Evolutionary conservation across 2,888 invertebrate genomes (phyloP).

Genomic region (Ichneumon xanthorius): DNA sequence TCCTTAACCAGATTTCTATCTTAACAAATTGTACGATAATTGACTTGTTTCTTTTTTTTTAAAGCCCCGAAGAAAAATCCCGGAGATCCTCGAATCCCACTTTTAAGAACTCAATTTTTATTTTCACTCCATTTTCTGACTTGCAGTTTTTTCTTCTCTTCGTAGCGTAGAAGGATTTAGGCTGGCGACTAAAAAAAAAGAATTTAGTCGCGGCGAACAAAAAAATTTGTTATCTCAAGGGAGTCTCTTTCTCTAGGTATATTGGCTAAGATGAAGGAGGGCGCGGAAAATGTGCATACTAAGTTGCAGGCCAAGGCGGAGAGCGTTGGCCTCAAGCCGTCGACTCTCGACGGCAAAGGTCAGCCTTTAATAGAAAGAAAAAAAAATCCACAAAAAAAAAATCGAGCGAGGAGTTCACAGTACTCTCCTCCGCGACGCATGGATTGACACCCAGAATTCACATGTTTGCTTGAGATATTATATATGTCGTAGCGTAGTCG

Average conservation of each 20-base stretch:
- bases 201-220: conserved; percentile 22
- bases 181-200: neutral
- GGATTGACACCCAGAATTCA: conserved; percentile 55
- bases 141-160: neutral
- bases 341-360: conserved; percentile 84
- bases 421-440: conserved; percentile 55
- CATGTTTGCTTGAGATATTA: conserved; percentile 45
- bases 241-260: conserved; percentile 88
- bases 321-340: conserved; percentile 87
- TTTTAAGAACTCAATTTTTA: neutral
- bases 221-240: conserved; percentile 51
- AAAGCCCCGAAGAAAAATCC: neutral
- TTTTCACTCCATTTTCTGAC: neutral
- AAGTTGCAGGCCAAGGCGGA: conserved; percentile 97
- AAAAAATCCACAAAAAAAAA: neutral
- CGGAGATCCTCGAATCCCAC: neutral
- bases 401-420: conserved; percentile 44
- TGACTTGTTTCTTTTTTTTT: neutral
- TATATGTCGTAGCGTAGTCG: conserved; percentile 27
- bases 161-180: conserved; percentile 27
- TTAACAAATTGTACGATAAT: neutral
- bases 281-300: conserved; percentile 96
- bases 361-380: conserved; percentile 74
- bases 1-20: neutral
- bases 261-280: conserved; percentile 98